Conservation (phyloP, 2,888 invertebrate genomes). For the Agrochola lota region DNA sequence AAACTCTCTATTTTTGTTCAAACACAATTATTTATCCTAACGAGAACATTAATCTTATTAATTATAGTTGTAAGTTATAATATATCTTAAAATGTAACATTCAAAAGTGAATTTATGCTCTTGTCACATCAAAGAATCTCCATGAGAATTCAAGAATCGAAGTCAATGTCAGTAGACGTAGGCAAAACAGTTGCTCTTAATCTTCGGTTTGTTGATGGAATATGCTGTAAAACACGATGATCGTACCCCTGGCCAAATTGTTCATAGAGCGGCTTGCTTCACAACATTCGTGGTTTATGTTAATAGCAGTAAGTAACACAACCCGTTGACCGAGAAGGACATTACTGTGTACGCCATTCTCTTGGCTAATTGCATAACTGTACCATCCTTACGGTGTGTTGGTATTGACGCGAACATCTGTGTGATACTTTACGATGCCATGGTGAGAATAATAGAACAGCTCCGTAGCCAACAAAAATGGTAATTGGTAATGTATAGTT, state of each 20-base stretch:
- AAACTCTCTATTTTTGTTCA: neutral
- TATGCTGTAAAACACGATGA: slow-evolving; percentile 29
- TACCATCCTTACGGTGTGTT: slow-evolving; percentile 69
- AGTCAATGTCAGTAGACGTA: slow-evolving; percentile 41
- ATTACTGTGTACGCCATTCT: slow-evolving; percentile 73
- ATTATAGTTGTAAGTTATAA: neutral
- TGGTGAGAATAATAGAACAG: slow-evolving; percentile 56
- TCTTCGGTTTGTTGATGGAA: slow-evolving; percentile 29
- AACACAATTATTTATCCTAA: neutral
- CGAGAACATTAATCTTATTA: neutral
- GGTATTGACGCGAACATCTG: slow-evolving; percentile 62
- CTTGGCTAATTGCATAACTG: slow-evolving; percentile 81
- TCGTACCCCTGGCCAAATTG: slow-evolving; percentile 72
- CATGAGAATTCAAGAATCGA: slow-evolving; percentile 21
- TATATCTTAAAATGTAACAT: neutral
- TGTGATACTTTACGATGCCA: slow-evolving; percentile 64
- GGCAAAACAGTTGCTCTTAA: slow-evolving; percentile 30
- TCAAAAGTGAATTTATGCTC: slow-evolving; percentile 16
- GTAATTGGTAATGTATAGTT: slow-evolving; percentile 29
- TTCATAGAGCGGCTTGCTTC: slow-evolving; percentile 67
- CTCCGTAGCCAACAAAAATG: slow-evolving; percentile 29
- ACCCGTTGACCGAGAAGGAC: slow-evolving; percentile 79
- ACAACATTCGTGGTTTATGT: slow-evolving; percentile 66
- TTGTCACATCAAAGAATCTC: slow-evolving; percentile 48
- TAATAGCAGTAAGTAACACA: slow-evolving; percentile 71